These are phyloP conservation scores for Drosophila paucipuncta DNA, from an alignment of 2,888 invertebrate species.

Conservation along the genomic window DNA sequence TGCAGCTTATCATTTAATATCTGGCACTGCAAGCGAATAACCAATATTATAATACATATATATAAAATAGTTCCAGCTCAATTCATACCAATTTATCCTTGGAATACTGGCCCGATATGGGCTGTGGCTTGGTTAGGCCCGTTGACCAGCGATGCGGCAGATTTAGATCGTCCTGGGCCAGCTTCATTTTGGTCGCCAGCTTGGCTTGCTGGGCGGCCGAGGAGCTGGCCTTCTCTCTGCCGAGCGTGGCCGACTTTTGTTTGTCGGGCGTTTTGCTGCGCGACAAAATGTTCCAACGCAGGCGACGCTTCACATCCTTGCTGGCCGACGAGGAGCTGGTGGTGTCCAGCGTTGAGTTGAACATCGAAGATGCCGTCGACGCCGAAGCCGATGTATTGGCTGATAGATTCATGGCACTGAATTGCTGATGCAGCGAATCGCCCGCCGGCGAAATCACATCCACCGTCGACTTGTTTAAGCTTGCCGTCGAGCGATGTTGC, in stretches of 20 bases:
- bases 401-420: conserved; percentile 83
- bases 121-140: conserved; percentile 89
- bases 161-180: conserved; percentile 85
- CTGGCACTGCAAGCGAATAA: conserved; percentile 86
- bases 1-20: conserved; percentile 89
- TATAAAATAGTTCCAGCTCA: neutral
- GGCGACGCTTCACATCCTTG: conserved; percentile 88
- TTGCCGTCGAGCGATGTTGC: conserved; percentile 77
- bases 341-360: conserved; percentile 83
- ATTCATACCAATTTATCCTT: conserved; percentile 91
- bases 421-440: conserved; percentile 75
- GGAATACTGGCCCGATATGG: conserved; percentile 91
- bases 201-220: conserved; percentile 77
- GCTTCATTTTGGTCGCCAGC: conserved; percentile 79
- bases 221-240: conserved; percentile 87
- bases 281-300: conserved; percentile 90
- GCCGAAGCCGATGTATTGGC: conserved; percentile 70
- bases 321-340: conserved; percentile 81
- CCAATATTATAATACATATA: neutral
- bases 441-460: conserved; percentile 70
- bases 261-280: conserved; percentile 87
- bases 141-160: conserved; percentile 90
- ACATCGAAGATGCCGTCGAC: conserved; percentile 82
- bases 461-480: conserved; percentile 72
- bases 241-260: conserved; percentile 89